Conservation (phyloP, 2,797 vertebrate genomes). For the Podarcis lilfordi region DNA sequence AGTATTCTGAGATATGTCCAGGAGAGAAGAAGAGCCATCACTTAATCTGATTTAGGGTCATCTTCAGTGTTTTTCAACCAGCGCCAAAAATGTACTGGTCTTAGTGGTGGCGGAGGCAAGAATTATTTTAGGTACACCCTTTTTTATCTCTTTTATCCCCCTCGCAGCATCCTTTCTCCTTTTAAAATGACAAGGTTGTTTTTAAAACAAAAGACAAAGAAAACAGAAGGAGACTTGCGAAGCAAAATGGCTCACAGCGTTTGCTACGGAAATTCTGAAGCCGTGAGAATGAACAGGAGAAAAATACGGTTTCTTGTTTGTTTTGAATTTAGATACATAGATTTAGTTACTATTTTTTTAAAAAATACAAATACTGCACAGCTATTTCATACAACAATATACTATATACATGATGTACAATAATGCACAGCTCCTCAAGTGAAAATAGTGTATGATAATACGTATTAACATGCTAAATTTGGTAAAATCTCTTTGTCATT, state of each 20-base stretch:
- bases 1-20: slow-evolving; percentile 71
- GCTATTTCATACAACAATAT: background rate
- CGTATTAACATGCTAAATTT: too few species aligned
- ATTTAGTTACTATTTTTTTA: background rate
- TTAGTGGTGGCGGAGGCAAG: slow-evolving; percentile 43
- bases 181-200: slow-evolving; percentile 71
- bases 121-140: slow-evolving; percentile 72
- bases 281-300: background rate
- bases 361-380: background rate
- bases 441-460: background rate
- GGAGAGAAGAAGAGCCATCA: slow-evolving; percentile 70
- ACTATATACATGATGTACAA: background rate
- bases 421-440: background rate
- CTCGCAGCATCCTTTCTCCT: slow-evolving; percentile 65
- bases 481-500: background rate
- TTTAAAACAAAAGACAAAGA: slow-evolving; percentile 52
- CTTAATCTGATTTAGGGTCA: slow-evolving; percentile 81
- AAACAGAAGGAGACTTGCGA: slow-evolving; percentile 37
- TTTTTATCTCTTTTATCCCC: slow-evolving; percentile 23
- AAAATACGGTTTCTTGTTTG: background rate
- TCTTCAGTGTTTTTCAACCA: slow-evolving; percentile 76
- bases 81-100: slow-evolving; percentile 50
- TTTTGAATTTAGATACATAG: background rate
- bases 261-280: background rate
- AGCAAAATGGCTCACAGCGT: slow-evolving; percentile 7